Percentiles rank a stretch among this genome's conserved stretches.
These are phyloP conservation scores for Prietella phreatophila DNA, from an alignment of 2,113 vertebrate species.

Conservation along the genomic window DNA sequence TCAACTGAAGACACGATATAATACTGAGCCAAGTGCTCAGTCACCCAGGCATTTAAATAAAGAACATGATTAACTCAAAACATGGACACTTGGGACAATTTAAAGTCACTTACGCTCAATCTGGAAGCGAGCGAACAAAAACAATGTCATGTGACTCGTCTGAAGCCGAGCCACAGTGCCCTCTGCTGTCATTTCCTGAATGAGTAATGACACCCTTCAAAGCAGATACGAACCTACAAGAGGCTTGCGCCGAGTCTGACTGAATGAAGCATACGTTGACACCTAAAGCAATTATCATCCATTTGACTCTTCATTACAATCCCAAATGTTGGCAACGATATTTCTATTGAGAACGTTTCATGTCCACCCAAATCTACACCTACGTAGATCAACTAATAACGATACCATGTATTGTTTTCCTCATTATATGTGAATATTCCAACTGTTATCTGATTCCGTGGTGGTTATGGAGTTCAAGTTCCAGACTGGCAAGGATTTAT, in stretches of 20 bases:
- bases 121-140: too few species aligned
- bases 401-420: background rate
- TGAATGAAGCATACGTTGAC: background rate
- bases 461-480: background rate
- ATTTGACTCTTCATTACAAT: background rate
- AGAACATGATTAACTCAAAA: too few species aligned
- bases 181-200: background rate
- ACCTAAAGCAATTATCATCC: background rate
- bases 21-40: too few species aligned
- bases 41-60: too few species aligned
- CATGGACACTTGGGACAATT: too few species aligned
- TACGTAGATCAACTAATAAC: background rate
- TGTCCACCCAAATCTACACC: background rate
- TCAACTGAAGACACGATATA: too few species aligned
- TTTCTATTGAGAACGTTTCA: background rate
- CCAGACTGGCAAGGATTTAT: background rate
- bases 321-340: background rate
- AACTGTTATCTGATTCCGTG: background rate
- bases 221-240: background rate
- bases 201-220: background rate
- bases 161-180: too few species aligned
- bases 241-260: background rate
- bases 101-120: too few species aligned
- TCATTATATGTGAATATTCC: background rate
- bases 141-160: too few species aligned